phyloP scores from a whole-genome alignment of 2,888 invertebrate genomes.

The Augiades crinisus region DNA sequence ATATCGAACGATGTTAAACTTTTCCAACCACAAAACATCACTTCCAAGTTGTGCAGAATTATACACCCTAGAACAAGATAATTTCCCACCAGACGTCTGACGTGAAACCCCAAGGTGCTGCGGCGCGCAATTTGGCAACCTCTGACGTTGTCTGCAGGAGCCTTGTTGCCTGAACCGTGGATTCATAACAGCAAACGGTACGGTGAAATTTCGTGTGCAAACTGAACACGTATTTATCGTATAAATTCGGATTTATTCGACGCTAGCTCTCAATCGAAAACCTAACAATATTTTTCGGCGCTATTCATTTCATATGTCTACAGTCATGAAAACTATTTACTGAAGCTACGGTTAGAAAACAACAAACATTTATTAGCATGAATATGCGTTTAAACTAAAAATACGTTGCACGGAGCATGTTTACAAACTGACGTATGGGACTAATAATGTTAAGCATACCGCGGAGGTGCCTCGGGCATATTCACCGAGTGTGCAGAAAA shows the following conservation, averaged over 20 bases:
- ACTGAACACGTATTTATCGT: neutral
- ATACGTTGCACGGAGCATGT: constrained; percentile 1
- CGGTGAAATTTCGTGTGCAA: neutral
- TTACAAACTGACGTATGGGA: constrained; percentile 16
- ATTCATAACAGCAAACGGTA: constrained; percentile 1
- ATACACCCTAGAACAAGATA: no score
- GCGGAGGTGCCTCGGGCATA: neutral
- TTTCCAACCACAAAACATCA: no score
- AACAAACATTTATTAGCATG: neutral
- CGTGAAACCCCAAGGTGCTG: no score
- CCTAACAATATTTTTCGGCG: neutral
- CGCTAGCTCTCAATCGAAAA: neutral
- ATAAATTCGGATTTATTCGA: neutral
- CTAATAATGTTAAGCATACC: constrained; percentile 25
- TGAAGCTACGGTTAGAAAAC: constrained; percentile 7
- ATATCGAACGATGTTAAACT: no score
- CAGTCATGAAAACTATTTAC: constrained; percentile 4
- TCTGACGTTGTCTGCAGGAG: neutral
- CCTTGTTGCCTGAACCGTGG: neutral
- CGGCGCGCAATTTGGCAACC: no score
- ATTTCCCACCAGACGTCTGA: no score
- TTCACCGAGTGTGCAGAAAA: constrained; percentile 13
- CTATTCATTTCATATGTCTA: neutral
- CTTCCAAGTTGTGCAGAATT: no score
- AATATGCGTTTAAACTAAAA: constrained; percentile 1